phyloP scores from a whole-genome alignment of 2,113 vertebrate genomes.

The Hemiprocne comata region DNA sequence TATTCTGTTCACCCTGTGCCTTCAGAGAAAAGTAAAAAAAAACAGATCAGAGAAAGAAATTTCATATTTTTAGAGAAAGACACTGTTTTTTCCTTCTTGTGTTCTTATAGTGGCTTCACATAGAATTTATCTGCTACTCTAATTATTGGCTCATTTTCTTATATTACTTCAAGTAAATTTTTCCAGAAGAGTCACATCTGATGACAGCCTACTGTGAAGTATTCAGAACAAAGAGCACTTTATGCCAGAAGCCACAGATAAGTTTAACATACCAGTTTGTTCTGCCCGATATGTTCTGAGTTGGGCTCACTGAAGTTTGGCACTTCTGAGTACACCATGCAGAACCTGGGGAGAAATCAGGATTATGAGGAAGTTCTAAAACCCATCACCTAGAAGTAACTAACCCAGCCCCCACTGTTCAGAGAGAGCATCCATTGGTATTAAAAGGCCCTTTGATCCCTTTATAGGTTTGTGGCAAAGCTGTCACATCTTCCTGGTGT shows the following conservation, averaged over 20 bases:
- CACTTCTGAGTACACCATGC: slow-evolving; percentile 99
- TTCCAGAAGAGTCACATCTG: not conserved
- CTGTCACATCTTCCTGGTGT: not conserved
- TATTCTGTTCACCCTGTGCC: slow-evolving; percentile 90
- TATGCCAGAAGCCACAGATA: not conserved
- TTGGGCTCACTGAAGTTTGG: slow-evolving; percentile 99
- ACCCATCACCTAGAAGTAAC: not conserved
- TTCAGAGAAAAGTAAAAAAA: slow-evolving; percentile 59
- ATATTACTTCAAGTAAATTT: not conserved
- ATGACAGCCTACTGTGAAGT: not conserved
- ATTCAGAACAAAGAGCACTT: not conserved
- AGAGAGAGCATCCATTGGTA: not conserved
- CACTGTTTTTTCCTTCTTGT: not conserved
- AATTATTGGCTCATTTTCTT: not conserved
- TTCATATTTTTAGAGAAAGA: not conserved
- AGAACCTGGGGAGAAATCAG: slow-evolving; percentile 83
- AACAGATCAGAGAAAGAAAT: not conserved
- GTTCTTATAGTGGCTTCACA: not conserved
- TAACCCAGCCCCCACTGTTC: not conserved
- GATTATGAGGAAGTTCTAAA: not conserved
- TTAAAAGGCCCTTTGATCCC: not conserved
- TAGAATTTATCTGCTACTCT: not conserved
- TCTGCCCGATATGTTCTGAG: slow-evolving; percentile 85
- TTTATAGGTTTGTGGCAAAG: not conserved
- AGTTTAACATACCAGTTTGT: slow-evolving; percentile 84